Evolutionary conservation across 2,888 invertebrate genomes (phyloP).

Genomic region (Bellardia pandia): DNA sequence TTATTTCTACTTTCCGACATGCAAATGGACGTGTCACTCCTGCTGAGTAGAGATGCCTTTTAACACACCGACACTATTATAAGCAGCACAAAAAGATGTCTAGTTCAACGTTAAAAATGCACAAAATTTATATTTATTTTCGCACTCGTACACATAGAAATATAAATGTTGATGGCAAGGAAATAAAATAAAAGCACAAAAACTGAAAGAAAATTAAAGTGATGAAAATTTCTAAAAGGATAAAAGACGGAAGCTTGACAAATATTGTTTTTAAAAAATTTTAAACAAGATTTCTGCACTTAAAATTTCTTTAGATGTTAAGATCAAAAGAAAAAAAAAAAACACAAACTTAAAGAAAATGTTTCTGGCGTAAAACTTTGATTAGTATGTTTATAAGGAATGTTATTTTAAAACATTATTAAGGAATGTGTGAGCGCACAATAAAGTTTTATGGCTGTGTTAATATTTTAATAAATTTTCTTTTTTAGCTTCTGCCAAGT

Average conservation of each 20-base stretch:
- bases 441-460: neutral
- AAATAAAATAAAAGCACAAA: neutral
- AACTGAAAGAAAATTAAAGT: neutral
- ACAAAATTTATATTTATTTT: constrained; percentile 13
- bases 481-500: neutral
- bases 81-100: constrained; percentile 51
- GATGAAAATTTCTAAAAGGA: constrained; percentile 21
- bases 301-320: constrained; percentile 7
- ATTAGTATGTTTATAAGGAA: constrained; percentile 9
- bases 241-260: constrained; percentile 14
- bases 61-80: constrained; percentile 39
- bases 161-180: constrained; percentile 41
- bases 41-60: constrained; percentile 54
- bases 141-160: constrained; percentile 18
- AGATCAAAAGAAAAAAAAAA: constrained; percentile 29
- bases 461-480: neutral
- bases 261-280: constrained; percentile 45
- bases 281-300: constrained; percentile 18
- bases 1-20: constrained; percentile 14
- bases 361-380: constrained; percentile 5
- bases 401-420: neutral
- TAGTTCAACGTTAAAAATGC: constrained; percentile 42
- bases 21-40: constrained; percentile 60
- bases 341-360: neutral
- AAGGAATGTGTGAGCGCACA: neutral